A percentile compares a stretch with the other conserved stretches of the same genome.
Conservation (phyloP, 2,797 vertebrate species). For the Microchirus variegatus region DNA sequence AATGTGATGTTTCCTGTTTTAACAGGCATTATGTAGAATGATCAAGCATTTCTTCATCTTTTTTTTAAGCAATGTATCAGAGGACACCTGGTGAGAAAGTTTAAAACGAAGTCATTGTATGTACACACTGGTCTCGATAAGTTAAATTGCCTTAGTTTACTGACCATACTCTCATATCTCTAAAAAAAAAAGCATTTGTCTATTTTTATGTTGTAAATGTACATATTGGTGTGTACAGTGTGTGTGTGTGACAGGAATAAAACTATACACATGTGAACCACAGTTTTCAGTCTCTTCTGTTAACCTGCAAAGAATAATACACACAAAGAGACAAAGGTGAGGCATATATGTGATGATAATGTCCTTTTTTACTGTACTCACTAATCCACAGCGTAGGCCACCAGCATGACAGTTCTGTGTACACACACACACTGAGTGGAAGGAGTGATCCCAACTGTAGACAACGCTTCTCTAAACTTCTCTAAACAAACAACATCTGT, state of each 20-base stretch:
- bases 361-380: constrained; percentile 47
- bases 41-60: not conserved
- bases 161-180: constrained; percentile 2
- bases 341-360: constrained; percentile 7
- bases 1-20: constrained; percentile 12
- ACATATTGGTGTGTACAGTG: constrained; percentile 30
- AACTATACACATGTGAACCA: constrained; percentile 6
- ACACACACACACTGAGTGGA: not conserved
- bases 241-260: constrained; percentile 52
- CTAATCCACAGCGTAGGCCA: constrained; percentile 14
- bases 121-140: constrained; percentile 14
- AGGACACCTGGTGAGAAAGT: constrained; percentile 5
- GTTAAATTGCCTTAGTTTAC: constrained; percentile 16
- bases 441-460: not conserved
- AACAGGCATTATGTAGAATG: not conserved
- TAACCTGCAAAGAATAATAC: not conserved
- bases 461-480: constrained; percentile 3
- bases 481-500: too few species aligned
- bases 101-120: constrained; percentile 12
- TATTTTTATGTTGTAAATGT: constrained; percentile 53
- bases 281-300: constrained; percentile 3
- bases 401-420: not conserved
- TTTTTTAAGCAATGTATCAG: too few species aligned
- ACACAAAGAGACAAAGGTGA: not conserved
- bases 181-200: constrained; percentile 16